Evolutionary conservation across 2,888 invertebrate species (phyloP).

Genomic region (Cheilosia pagana): DNA sequence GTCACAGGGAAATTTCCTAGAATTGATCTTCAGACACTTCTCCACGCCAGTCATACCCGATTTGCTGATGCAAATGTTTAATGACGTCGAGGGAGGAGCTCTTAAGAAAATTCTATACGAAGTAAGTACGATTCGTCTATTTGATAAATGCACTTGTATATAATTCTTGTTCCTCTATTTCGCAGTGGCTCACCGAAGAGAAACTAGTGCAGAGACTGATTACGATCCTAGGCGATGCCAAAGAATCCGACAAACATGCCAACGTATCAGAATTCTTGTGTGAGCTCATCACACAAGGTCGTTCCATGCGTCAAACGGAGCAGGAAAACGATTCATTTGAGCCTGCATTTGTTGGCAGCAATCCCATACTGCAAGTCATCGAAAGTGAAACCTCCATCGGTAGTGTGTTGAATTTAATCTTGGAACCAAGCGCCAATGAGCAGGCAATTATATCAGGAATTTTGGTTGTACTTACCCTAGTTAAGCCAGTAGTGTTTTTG

Average conservation of each 20-base stretch:
- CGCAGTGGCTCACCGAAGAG: conserved; percentile 95
- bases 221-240: conserved; percentile 86
- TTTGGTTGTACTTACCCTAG: conserved; percentile 89
- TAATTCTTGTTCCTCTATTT: conserved; percentile 76
- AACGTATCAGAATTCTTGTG: conserved; percentile 95
- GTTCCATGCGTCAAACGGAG: conserved; percentile 85
- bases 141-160: conserved; percentile 1
- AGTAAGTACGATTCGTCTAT: conserved; percentile 83
- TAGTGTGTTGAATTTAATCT: conserved; percentile 90
- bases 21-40: conserved; percentile 93
- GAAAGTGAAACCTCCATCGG: conserved; percentile 88
- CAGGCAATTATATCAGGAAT: conserved; percentile 91
- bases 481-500: conserved; percentile 83
- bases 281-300: conserved; percentile 90
- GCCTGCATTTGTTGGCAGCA: conserved; percentile 83
- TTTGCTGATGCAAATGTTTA: conserved; percentile 93
- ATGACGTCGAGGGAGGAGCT: conserved; percentile 90
- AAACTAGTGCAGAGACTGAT: conserved; percentile 92
- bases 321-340: conserved; percentile 85
- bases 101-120: conserved; percentile 88
- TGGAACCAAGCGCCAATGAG: conserved; percentile 87
- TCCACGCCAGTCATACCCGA: conserved; percentile 98
- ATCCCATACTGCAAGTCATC: conserved; percentile 89
- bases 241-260: conserved; percentile 90
- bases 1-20: conserved; percentile 93